Evolutionary conservation across 2,888 invertebrate genomes (phyloP), one percentile per base, ranked within the genome.

Genomic region (Zaprionus obscuricornis): DNA sequence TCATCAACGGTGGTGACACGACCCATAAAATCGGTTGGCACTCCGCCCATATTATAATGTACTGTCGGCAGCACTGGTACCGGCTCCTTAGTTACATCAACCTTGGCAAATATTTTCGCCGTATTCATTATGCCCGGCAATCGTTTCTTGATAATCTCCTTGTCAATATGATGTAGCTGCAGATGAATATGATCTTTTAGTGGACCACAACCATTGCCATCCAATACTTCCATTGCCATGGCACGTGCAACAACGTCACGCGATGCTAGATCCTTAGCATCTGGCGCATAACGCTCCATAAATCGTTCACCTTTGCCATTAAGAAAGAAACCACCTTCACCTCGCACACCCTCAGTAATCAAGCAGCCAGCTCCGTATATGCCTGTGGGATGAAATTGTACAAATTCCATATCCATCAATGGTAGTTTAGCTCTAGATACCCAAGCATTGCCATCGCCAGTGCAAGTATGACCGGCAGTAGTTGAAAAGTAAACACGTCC

Each of bases 31-130:
- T 99, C 98, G 11, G 99, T 99, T 2, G 99, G 99, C 7, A 97
- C 93, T 55, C 99, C 99, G 17, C 99, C 99, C 99, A 99, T 99
- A 89, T 98, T 99, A 91, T 99, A 99, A 90, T 99, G 99, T 1
- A 99, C 99, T 0, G 99, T 99, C 6, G 99, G 99, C 73, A 99
- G 91, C 10, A 99, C 98, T 0, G 99, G 99, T 77, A 99, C 97
- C n/a, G 98, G 97, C 81, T 99, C 98, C 76, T 96, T 93, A 8
- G 97, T 98, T n/a, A 98, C 98, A 91, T 99, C 99, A 5, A 99
- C 98, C n/a, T 98, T 98, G 18, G 98, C 97, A 90, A 99, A 99
- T 88, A 99, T 97, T 96, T 96, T 97, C 1, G 99, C 99, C 0
- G 99, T 98, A 91, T 98, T 98, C 0, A 97, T 96, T 89, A 99